phyloP scores from a whole-genome alignment of 2,113 vertebrate species.

The Neodontobutis hainanensis region DNA sequence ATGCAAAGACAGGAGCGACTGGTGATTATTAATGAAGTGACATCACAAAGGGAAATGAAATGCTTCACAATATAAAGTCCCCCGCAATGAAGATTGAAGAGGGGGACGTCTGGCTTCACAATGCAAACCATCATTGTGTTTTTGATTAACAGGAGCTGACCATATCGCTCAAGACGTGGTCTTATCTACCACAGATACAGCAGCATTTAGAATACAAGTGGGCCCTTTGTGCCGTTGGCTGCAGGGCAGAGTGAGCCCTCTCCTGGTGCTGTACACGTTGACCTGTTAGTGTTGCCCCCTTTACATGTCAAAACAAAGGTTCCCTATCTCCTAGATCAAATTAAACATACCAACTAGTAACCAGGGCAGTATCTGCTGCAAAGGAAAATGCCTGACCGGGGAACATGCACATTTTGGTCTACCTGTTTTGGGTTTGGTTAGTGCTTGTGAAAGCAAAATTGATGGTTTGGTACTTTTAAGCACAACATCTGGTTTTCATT shows the following conservation, averaged over 20 bases:
- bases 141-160: slow-evolving; percentile 68
- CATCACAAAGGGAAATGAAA: slow-evolving; percentile 23
- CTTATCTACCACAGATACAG: slow-evolving; percentile 54
- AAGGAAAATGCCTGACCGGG: too few species aligned
- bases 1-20: slow-evolving; percentile 23
- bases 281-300: too few species aligned
- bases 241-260: slow-evolving; percentile 53
- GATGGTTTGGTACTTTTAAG: too few species aligned
- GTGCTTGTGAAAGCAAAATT: too few species aligned
- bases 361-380: too few species aligned
- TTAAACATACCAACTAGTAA: too few species aligned
- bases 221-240: slow-evolving; percentile 68
- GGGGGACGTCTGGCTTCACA: slow-evolving; percentile 4
- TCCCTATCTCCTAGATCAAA: too few species aligned
- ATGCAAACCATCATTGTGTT: slow-evolving; percentile 47
- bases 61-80: slow-evolving; percentile 28
- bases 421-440: too few species aligned
- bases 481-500: too few species aligned
- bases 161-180: slow-evolving; percentile 62
- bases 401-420: too few species aligned
- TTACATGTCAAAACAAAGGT: too few species aligned
- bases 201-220: slow-evolving; percentile 67
- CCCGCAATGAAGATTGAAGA: slow-evolving; percentile 37
- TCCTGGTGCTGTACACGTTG: slow-evolving; percentile 32
- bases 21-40: slow-evolving; percentile 14